phyloP scores from a whole-genome alignment of 2,888 invertebrate species.

The Tachina lurida region DNA sequence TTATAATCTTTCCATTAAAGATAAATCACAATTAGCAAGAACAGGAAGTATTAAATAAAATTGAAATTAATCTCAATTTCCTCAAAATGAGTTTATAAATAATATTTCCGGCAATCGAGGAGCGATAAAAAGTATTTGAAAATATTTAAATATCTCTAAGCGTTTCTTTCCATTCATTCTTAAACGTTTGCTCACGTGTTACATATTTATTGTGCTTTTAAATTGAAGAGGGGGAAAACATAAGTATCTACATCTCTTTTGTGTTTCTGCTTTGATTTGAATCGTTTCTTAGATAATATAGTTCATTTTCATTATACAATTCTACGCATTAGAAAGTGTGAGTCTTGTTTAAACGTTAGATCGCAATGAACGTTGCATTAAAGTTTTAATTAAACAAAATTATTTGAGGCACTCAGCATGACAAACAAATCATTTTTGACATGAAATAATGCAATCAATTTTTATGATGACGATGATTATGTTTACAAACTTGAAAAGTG shows the following conservation, averaged over 20 bases:
- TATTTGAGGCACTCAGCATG: slow-evolving; percentile 50
- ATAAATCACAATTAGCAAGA: slow-evolving; percentile 16
- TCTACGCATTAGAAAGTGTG: slow-evolving; percentile 21
- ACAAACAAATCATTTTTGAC: slow-evolving; percentile 40
- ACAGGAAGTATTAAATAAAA: slow-evolving; percentile 59
- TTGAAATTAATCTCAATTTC: slow-evolving; percentile 61
- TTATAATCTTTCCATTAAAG: background rate
- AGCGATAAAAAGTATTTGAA: slow-evolving; percentile 1
- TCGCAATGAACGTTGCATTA: slow-evolving; percentile 61
- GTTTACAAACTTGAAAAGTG: slow-evolving; percentile 21
- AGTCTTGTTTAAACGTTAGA: slow-evolving; percentile 31
- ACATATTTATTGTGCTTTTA: background rate
- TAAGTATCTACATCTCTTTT: background rate
- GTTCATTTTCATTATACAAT: slow-evolving; percentile 4
- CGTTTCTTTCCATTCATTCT: background rate
- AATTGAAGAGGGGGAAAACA: background rate
- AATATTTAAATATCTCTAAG: slow-evolving; percentile 3
- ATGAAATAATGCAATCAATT: slow-evolving; percentile 59
- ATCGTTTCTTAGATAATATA: background rate
- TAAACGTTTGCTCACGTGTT: background rate
- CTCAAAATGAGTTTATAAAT: slow-evolving; percentile 18
- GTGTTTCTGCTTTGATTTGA: background rate
- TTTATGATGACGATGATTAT: slow-evolving; percentile 23
- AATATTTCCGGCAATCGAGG: slow-evolving; percentile 44
- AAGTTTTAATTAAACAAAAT: slow-evolving; percentile 48